phyloP scores from a whole-genome alignment of 2,888 invertebrate species.

The Drosophila algonquin region DNA sequence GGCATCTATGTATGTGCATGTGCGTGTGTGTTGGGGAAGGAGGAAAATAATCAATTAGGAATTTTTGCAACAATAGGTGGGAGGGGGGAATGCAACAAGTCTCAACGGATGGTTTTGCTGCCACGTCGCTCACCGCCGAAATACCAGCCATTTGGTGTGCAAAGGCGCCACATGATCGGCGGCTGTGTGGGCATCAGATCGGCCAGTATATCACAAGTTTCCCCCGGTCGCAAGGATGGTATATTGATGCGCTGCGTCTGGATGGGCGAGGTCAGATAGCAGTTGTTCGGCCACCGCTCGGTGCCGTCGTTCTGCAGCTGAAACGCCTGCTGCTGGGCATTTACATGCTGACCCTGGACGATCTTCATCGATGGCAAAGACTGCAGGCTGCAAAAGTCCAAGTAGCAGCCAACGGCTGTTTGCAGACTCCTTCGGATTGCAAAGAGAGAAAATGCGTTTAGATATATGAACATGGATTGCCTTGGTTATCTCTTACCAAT shows the following conservation, averaged over 20 bases:
- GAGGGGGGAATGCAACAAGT: conserved; percentile 1
- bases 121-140: conserved; percentile 90
- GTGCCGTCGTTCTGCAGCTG: conserved; percentile 93
- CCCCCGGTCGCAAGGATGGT: conserved; percentile 90
- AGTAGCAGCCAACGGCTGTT: conserved; percentile 97
- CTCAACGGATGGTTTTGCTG: neutral
- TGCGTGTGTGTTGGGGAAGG: neutral
- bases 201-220: conserved; percentile 90
- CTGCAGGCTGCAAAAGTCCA: conserved; percentile 92
- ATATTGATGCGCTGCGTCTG: conserved; percentile 82
- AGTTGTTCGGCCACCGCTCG: conserved; percentile 94
- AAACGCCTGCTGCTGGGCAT: conserved; percentile 89
- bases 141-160: conserved; percentile 93
- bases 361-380: conserved; percentile 91
- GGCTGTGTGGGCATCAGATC: conserved; percentile 90
- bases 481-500: conserved; percentile 89
- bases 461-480: neutral
- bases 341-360: conserved; percentile 84
- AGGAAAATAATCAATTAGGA: neutral
- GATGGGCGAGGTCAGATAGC: conserved; percentile 89
- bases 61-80: neutral
- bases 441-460: conserved; percentile 57
- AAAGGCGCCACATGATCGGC: conserved; percentile 94
- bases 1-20: conserved; percentile 82
- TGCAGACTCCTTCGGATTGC: conserved; percentile 92